phyloP scores from a whole-genome alignment of 2,797 vertebrate species.

The Poeciliopsis presidionis region DNA sequence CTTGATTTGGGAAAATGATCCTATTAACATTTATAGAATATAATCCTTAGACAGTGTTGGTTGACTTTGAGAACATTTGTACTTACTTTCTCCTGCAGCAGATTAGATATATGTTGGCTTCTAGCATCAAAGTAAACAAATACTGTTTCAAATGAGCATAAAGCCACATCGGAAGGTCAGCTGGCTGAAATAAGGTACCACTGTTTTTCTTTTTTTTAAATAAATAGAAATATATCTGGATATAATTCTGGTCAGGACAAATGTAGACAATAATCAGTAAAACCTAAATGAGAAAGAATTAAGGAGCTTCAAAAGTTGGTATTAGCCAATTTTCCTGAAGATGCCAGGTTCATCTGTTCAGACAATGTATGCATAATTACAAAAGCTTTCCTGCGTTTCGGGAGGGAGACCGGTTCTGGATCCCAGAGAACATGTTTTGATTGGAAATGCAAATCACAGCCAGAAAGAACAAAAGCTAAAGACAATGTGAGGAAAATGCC shows the following conservation, averaged over 20 bases:
- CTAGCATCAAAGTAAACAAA: background rate
- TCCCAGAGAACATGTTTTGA: background rate
- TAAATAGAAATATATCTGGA: background rate
- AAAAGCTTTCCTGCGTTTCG: background rate
- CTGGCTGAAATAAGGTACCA: background rate
- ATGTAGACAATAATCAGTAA: background rate
- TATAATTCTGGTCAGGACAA: background rate
- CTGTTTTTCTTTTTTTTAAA: background rate
- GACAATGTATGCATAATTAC: background rate
- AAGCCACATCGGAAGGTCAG: background rate
- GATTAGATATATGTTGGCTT: background rate
- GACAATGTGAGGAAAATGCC: background rate
- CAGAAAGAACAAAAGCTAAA: background rate
- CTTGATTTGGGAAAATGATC: background rate
- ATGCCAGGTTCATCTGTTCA: background rate
- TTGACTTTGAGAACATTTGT: constrained; percentile 20
- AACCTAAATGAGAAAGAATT: background rate
- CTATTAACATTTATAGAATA: background rate
- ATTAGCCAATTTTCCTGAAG: background rate
- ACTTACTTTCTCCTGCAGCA: constrained; percentile 11
- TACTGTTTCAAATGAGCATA: background rate
- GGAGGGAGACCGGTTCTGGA: background rate
- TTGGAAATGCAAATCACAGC: background rate
- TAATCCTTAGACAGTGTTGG: background rate
- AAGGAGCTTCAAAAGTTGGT: background rate